Base-by-base conservation (phyloP, 1,140 invertebrate genomes). In the Bilobella aurantiaca region DNA sequence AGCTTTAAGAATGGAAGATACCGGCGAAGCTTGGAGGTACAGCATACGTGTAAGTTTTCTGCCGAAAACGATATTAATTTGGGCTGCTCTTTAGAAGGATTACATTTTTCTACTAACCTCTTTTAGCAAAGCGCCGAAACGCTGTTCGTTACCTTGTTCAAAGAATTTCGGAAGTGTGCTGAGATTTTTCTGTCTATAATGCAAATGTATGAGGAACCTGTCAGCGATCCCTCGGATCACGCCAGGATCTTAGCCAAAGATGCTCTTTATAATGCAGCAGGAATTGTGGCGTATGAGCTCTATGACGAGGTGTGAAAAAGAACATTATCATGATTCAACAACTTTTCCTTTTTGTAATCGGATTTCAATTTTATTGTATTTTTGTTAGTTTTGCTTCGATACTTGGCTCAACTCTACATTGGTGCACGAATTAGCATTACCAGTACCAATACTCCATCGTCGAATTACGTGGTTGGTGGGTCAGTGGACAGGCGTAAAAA, bases 251-350 rank as follows among this genome's bases (percentile, higher is more conserved):
- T 96, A 62, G 80, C 86, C 27, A 96, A 94, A 79, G 93, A 96
- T 81, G 93, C 93, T n/a, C 85, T 96, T 62, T 97, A 97, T 74
- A 93, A 91, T 80, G 92, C 93, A 1, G 86, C 93, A 59, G 91
- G 92, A 21, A 79, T 93, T 61, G 87, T 86, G n/a, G 86, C 91
- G 0, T 93, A 90, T 78, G 90, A 96, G 73, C 80, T 97, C 57
- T 96, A 91, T 76, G 91, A 96, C 77, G 89, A 93, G 75, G 88
- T 93, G n/a, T n/a, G n/a, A n/a, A n/a, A n/a, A n/a, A n/a, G n/a
- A n/a, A n/a, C n/a, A n/a, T n/a, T n/a, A n/a, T n/a, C n/a, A n/a
- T n/a, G n/a, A n/a, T n/a, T n/a, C n/a, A n/a, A n/a, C n/a, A n/a
- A n/a, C n/a, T n/a, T n/a, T n/a, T n/a, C n/a, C n/a, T n/a, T n/a